These are phyloP conservation scores for Melanotaenia duboulayi DNA, from an alignment of 2,113 vertebrate genomes.

Conservation along the genomic window DNA sequence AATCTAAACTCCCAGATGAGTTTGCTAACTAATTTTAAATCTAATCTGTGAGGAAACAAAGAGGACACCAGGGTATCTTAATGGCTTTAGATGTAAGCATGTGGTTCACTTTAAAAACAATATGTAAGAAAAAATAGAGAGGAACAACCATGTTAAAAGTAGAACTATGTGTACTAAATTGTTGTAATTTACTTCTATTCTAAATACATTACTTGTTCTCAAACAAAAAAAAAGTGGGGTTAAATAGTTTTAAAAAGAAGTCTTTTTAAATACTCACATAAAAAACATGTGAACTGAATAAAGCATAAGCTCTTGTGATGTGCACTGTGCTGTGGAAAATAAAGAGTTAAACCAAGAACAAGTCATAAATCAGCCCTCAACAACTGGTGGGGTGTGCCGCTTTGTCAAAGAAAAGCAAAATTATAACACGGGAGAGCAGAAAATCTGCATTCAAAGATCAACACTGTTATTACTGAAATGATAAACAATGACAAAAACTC, in stretches of 20 bases:
- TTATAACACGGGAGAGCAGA: not conserved
- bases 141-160: not conserved
- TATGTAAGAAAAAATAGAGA: not conserved
- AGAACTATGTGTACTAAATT: not conserved
- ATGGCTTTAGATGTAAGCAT: constrained; percentile 13
- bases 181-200: too few relatives aligned
- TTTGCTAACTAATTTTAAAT: constrained; percentile 15
- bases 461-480: not conserved
- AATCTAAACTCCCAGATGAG: not conserved
- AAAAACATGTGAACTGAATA: not conserved
- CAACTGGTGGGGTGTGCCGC: constrained; percentile 58
- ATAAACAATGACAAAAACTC: constrained; percentile 4
- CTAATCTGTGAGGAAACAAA: constrained; percentile 8
- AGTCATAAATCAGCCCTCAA: constrained; percentile 34
- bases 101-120: not conserved
- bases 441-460: not conserved
- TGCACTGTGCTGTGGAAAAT: constrained; percentile 5
- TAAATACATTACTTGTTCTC: not conserved
- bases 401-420: constrained; percentile 39
- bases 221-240: not conserved
- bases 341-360: constrained; percentile 37
- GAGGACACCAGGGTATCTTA: constrained; percentile 4
- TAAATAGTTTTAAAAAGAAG: not conserved
- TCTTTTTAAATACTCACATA: not conserved
- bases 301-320: not conserved